Percentiles rank a stretch among this genome's conserved stretches.
These are phyloP conservation scores for Metaphire vulgaris DNA, from an alignment of 1,140 invertebrate species.

Conservation along the genomic window DNA sequence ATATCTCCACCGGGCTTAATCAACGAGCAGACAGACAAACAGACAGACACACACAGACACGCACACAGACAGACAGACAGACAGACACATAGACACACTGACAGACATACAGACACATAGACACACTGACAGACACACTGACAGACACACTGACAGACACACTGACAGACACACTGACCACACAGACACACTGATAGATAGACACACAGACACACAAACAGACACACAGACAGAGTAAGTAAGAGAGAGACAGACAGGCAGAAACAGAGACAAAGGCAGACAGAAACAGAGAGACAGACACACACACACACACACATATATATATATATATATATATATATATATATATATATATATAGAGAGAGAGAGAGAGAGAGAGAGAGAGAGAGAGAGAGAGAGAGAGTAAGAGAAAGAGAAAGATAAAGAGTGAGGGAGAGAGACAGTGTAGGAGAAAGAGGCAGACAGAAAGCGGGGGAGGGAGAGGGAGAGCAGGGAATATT, in stretches of 20 bases:
- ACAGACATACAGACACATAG: neutral
- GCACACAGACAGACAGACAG: neutral
- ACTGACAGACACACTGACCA: no score
- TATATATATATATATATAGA: neutral
- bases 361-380: constrained; percentile 1
- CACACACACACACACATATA: neutral
- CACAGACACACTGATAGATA: no score
- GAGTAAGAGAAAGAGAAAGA: neutral
- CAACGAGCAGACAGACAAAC: neutral
- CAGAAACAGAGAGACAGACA: neutral
- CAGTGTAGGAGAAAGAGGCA: neutral
- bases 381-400: constrained; percentile 1
- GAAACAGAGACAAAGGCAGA: neutral
- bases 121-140: neutral
- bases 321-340: neutral
- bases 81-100: neutral
- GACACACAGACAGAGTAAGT: neutral
- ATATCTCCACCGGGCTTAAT: no score
- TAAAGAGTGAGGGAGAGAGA: neutral
- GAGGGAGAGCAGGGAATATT: neutral
- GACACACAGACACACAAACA: neutral
- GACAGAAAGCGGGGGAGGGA: neutral
- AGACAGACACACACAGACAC: neutral
- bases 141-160: neutral
- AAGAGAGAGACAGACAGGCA: neutral